Conservation (phyloP, 2,797 vertebrate species). For the Cetoscarus ocellatus region DNA sequence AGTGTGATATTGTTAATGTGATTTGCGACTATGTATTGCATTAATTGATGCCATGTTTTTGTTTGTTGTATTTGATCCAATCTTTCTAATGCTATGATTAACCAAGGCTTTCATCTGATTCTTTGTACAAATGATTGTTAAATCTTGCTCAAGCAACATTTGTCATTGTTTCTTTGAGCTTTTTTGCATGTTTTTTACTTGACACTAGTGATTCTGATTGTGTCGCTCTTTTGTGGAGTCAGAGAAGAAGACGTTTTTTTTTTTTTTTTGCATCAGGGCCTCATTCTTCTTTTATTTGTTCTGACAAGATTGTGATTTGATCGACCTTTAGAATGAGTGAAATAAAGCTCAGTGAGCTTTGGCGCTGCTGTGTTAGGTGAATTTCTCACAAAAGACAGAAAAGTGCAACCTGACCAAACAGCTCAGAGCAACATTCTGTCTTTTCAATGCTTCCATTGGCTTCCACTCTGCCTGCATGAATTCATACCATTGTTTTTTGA, state of each 20-base stretch:
- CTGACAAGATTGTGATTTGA: neutral
- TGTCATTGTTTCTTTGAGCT: neutral
- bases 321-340: constrained; percentile 9
- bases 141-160: too few species aligned
- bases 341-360: constrained; percentile 17
- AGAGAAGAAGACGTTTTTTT: neutral
- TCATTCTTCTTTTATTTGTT: neutral
- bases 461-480: neutral
- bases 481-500: neutral
- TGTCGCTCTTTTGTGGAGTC: neutral
- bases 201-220: neutral
- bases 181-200: neutral
- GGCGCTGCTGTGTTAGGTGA: neutral
- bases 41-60: too few species aligned
- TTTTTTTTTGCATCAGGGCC: neutral
- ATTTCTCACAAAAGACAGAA: constrained; percentile 6
- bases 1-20: too few species aligned
- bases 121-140: too few species aligned
- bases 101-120: too few species aligned
- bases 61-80: too few species aligned
- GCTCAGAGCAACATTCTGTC: constrained; percentile 7
- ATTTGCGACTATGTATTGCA: too few species aligned
- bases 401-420: constrained; percentile 7
- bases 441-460: constrained; percentile 12
- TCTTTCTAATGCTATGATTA: too few species aligned